Conservation (phyloP, 2,113 vertebrate genomes). For the Sminthopsis crassicaudata region DNA sequence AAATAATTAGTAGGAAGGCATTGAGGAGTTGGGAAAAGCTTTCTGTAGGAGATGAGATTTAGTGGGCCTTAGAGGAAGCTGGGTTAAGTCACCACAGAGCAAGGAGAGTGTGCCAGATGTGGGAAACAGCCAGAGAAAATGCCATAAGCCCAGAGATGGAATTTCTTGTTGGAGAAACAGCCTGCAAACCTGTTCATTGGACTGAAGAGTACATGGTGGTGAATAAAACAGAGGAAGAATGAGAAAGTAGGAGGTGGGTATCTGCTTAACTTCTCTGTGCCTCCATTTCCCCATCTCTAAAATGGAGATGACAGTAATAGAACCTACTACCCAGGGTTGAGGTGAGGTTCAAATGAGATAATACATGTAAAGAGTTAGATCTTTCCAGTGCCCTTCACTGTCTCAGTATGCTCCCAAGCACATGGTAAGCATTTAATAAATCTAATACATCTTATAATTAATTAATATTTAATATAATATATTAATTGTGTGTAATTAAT, state of each 20-base stretch:
- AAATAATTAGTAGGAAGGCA: too few species aligned
- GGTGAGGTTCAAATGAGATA: too few species aligned
- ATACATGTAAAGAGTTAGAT: background rate
- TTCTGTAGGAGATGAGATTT: background rate
- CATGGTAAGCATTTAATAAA: background rate
- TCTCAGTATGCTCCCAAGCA: background rate
- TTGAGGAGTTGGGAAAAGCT: background rate
- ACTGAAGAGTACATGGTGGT: background rate
- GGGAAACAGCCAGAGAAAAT: background rate
- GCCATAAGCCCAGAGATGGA: background rate
- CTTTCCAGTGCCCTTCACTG: background rate
- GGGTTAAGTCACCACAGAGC: background rate
- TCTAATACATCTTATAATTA: too few species aligned
- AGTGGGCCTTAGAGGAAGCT: background rate
- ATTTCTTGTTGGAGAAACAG: background rate
- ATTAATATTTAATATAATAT: too few species aligned
- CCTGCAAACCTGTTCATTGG: background rate
- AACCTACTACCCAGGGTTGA: background rate
- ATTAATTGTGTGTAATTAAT: too few species aligned
- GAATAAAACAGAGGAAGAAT: background rate
- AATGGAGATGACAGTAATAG: background rate
- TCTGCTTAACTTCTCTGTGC: background rate
- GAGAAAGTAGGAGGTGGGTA: background rate
- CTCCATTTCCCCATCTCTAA: background rate
- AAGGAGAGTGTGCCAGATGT: background rate